Evolutionary conservation across 2,888 invertebrate genomes (phyloP).

Genomic region (Leptopilina myrica): DNA sequence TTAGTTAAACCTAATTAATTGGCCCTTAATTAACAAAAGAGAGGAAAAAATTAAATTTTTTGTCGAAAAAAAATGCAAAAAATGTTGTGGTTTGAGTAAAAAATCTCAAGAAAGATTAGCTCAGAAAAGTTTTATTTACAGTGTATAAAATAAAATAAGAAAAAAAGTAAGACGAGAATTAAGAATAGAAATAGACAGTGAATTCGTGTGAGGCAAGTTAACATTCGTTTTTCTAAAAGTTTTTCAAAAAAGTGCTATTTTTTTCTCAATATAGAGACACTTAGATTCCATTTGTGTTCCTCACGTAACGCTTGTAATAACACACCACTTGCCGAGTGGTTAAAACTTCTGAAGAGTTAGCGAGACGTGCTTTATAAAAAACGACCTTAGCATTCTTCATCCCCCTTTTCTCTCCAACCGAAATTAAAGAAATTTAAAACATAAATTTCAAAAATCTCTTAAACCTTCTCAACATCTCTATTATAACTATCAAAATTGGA

Average conservation of each 20-base stretch:
- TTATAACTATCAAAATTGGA: too few relatives aligned
- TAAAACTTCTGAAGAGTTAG: neutral
- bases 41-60: too few relatives aligned
- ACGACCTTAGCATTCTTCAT: neutral
- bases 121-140: neutral
- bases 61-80: too few relatives aligned
- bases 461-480: too few relatives aligned
- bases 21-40: too few relatives aligned
- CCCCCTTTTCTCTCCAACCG: too few relatives aligned
- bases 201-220: neutral
- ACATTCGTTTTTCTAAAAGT: neutral
- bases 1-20: too few relatives aligned
- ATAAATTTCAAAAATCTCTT: too few relatives aligned
- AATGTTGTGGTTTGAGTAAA: too few relatives aligned
- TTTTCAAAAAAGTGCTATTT: neutral
- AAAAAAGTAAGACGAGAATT: neutral
- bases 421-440: neutral
- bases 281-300: conserved; percentile 6
- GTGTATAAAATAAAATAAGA: neutral
- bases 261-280: conserved; percentile 3
- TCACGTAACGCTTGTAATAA: conserved; percentile 3
- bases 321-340: neutral
- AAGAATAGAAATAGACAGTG: neutral
- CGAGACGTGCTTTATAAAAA: conserved; percentile 3
- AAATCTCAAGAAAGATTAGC: neutral